Evolutionary conservation across 2,888 invertebrate genomes (phyloP).

Genomic region (Cerastis rubricosa): DNA sequence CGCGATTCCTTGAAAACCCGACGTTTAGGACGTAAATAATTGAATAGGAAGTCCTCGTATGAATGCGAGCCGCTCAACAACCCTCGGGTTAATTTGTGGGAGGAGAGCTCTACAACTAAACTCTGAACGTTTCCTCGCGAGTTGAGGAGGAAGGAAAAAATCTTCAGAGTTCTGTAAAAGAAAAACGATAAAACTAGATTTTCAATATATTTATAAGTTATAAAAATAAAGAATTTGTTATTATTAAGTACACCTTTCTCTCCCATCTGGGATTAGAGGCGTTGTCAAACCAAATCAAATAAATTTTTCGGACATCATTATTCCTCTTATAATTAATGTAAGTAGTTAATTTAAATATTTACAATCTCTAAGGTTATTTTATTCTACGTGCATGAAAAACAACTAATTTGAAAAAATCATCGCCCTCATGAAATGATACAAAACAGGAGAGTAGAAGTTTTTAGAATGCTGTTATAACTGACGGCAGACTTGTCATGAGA

Average conservation of each 20-base stretch:
- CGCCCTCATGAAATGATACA: neutral
- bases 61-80: slow-evolving; percentile 51
- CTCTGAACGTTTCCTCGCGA: slow-evolving; percentile 14
- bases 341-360: neutral
- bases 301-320: neutral
- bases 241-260: neutral
- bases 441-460: neutral
- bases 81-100: slow-evolving; percentile 56
- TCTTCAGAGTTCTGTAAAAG: neutral
- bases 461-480: neutral
- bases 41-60: slow-evolving; percentile 47
- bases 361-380: neutral
- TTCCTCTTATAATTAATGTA: neutral
- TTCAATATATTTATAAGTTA: neutral
- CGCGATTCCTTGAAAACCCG: neutral
- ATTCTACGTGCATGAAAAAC: neutral
- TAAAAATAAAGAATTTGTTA: neutral
- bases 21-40: slow-evolving; percentile 53
- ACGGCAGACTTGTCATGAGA: neutral
- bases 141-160: neutral
- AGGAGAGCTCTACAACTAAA: slow-evolving; percentile 54
- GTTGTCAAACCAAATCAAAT: neutral
- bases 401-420: neutral
- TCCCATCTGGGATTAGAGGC: too few relatives aligned
- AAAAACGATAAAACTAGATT: neutral